phyloP scores from a whole-genome alignment of 2,113 vertebrate species.

The Carettochelys insculpta region DNA sequence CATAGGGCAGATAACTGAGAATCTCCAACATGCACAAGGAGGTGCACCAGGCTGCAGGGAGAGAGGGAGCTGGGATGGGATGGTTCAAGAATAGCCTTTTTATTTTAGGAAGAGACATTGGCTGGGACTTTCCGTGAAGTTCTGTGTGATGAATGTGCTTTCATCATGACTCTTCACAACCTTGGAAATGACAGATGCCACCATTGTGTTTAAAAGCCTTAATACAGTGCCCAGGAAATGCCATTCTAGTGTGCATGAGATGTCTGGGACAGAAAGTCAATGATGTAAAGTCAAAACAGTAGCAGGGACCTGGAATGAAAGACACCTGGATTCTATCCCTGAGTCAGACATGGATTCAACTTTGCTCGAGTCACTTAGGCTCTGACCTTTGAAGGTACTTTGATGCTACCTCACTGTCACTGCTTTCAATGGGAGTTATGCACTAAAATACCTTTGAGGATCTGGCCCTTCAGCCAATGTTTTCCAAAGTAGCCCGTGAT shows the following conservation, averaged over 20 bases:
- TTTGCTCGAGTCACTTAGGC: neutral
- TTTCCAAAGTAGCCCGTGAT: neutral
- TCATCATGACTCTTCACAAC: neutral
- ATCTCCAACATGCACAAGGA: neutral
- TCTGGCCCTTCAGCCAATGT: neutral
- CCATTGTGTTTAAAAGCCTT: neutral
- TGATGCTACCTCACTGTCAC: neutral
- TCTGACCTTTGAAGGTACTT: neutral
- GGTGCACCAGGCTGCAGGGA: neutral
- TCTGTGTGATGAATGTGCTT: neutral
- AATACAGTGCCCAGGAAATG: neutral
- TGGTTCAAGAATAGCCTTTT: neutral
- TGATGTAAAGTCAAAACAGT: neutral
- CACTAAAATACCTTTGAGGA: neutral
- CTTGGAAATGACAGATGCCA: neutral
- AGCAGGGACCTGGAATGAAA: neutral
- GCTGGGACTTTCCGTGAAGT: neutral
- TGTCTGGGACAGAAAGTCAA: neutral
- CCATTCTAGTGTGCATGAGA: rapidly evolving
- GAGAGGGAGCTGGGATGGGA: neutral
- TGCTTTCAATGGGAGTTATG: neutral
- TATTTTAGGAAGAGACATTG: neutral
- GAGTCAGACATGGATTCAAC: rapidly evolving
- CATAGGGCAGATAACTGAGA: neutral
- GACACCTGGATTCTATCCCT: neutral